Conservation (phyloP, 2,797 vertebrate species). For the Chaunax sp. region DNA sequence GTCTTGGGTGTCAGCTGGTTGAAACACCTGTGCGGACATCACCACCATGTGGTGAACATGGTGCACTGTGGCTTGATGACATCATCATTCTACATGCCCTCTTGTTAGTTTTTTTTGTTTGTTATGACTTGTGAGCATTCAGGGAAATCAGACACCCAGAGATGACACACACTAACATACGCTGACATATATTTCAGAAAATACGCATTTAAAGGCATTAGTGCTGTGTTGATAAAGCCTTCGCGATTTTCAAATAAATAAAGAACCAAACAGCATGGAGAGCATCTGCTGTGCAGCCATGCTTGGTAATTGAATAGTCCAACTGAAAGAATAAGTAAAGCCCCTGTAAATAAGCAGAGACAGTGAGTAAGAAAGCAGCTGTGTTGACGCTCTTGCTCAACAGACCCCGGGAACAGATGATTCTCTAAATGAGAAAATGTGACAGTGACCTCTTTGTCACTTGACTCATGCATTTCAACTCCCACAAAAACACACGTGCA, state of each 20-base stretch:
- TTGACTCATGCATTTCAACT: constrained; percentile 10
- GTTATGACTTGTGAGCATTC: not conserved
- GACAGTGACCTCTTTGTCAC: constrained; percentile 43
- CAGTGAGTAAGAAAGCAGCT: constrained; percentile 28
- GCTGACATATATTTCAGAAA: not conserved
- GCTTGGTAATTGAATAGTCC: constrained; percentile 8
- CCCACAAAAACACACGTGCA: not conserved
- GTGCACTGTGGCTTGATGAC: constrained; percentile 33
- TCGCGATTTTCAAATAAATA: not conserved
- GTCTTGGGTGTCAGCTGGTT: not conserved
- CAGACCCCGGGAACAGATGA: constrained; percentile 34
- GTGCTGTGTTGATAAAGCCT: not conserved
- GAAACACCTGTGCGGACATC: constrained; percentile 38
- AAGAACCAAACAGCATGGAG: not conserved
- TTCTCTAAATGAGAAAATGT: constrained; percentile 24
- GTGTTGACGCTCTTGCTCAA: constrained; percentile 33
- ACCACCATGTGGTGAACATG: constrained; percentile 58
- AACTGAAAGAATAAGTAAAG: constrained; percentile 3
- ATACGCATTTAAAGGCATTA: not conserved
- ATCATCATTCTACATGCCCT: constrained; percentile 8
- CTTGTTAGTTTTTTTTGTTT: not conserved
- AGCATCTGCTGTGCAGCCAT: constrained; percentile 11
- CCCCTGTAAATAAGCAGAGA: constrained; percentile 25
- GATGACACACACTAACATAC: not conserved
- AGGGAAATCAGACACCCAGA: not conserved